Base-by-base conservation (phyloP, 2,797 vertebrate genomes). In the Alcedo quadribrachys region DNA sequence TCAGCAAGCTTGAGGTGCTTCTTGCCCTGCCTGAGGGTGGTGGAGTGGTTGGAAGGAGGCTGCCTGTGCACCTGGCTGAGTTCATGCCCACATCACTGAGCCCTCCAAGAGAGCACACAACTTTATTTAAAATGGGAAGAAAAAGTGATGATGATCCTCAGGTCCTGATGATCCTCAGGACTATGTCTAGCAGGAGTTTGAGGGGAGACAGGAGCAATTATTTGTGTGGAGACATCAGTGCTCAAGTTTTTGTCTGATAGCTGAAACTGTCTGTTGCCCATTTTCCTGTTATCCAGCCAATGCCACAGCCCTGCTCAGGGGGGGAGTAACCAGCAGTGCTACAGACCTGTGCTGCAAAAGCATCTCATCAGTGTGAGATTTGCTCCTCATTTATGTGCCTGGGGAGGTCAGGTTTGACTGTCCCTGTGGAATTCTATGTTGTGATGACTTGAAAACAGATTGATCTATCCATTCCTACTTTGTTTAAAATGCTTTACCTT, bases 401-500 rank as follows among this genome's bases (percentile, higher is more conserved):
- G 58, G n/a, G 54, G 69, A 81, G 24, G 27, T 50, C 60, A 25
- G 0, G 2, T 87, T 25, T 79, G 43, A 58, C 19, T 17, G 18
- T 25, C 27, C 45, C 37, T 40, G 3, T 45, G 46, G 61, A 82
- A 87, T 48, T 48, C 35, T 60, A 9, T 19, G 14, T 9, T 70
- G 37, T 35, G 24, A 50, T 28, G 18, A 15, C n/a, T 91, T 86
- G 58, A 65, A 87, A 90, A 57, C 11, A 43, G 22, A 70, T 57
- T 50, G 48, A 55, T 60, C 45, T 81, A 19, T 63, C 22, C 35
- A 14, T 32, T 46, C n/a, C 27, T 55, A 35, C 37, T 85, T 85
- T 13, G 3, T n/a, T 73, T 76, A 82, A 4, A 3, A 71, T 0
- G 2, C 58, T 71, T 96, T 98, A 99, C 99, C 98, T 98, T 99